Evolutionary conservation across 1,140 invertebrate genomes (phyloP), one percentile per base, ranked within the genome.

Genomic region (Bombus superbus): DNA sequence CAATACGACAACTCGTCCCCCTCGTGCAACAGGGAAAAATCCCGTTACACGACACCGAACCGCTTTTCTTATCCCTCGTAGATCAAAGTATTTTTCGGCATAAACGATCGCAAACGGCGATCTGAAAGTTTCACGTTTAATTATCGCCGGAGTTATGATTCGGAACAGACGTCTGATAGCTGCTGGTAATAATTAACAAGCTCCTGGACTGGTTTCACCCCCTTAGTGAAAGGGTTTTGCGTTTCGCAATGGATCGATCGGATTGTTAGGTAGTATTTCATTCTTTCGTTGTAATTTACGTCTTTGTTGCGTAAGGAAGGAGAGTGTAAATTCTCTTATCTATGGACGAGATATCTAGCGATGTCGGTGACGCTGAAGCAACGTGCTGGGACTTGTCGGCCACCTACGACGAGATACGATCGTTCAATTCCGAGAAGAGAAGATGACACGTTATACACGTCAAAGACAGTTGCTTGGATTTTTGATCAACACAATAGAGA

Each of bases 61-160:
- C 77, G 40, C 40, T 42, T 59, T 72, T 69, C 69, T 80, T 85
- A 85, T 85, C 83, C n/a, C 11, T 69, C 68, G 68, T 85, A 80
- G 68, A 85, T 85, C 83, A 80, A 72, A n/a, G 35, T 40, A 32
- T 80, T 69, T 79, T 53, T 59, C 32, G 35, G 32, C 72, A 44
- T 40, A 9, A 59, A 71, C 38, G 75, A 32, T 35, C 69, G 22
- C 44, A 2, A 18, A 18, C 32, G 28, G 32, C 44, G 40, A 53
- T 53, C 28, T 25, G n/a, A 69, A 72, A 44, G 57, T 84, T 84
- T 72, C 76, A 42, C 75, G 83, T 80, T 85, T 85, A 85, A 80
- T 80, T 80, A 85, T 62, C 83, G 68, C 22, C 40, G 32, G 73
- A 80, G 76, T 85, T 85, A 85, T 72, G 83, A 85, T 73, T 85